Base-by-base conservation (phyloP, 2,888 invertebrate genomes). In the Orthosia gracilis region DNA sequence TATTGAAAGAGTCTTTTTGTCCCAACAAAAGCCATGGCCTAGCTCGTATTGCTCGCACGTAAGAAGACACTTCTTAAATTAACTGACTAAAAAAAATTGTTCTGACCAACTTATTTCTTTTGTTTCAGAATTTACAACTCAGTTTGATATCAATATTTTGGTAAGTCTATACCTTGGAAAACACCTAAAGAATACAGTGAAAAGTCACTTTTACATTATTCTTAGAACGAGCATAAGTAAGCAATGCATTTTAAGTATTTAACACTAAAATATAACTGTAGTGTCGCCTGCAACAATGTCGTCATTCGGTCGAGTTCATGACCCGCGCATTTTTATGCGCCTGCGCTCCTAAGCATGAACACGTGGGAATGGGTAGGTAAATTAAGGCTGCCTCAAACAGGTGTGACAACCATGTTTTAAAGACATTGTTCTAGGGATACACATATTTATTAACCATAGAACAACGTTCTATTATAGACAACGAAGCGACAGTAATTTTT, bases 311-410 rank as follows among this genome's bases (percentile, higher is more conserved):
- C 68, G 84, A 78, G 90, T 89, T 90, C 90, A 88, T 85, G 91
- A 90, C 89, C 88, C 81, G 76, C 80, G 79, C 85, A 85, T 88
- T 89, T 89, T 87, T 86, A 88, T 86, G 83, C 81, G 80, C 74
- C 75, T 63, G 81, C 82, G 74, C 82, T 80, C 61, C 63, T 83
- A 73, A 67, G 68, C 77, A 77, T 77, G 69, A 78, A 83, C 87
- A 90, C 88, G 89, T 91, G 91, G 89, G 90, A 90, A 91, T 84
- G 76, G 78, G 54, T 72, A 70, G 9, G 31, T 31, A 31, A 7
- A 21, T 45, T 45, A 61, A 61, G 45, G 59, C 21, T 61, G 0
- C 21, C 45, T 7, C 21, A 61, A 21, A 61, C 15, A 21, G 7
- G 9, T 15, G 17, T 3, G 23, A 23, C 55, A 55, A 15, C 55